Evolutionary conservation across 2,113 vertebrate species (phyloP).

Genomic region (Oenanthe melanoleuca): DNA sequence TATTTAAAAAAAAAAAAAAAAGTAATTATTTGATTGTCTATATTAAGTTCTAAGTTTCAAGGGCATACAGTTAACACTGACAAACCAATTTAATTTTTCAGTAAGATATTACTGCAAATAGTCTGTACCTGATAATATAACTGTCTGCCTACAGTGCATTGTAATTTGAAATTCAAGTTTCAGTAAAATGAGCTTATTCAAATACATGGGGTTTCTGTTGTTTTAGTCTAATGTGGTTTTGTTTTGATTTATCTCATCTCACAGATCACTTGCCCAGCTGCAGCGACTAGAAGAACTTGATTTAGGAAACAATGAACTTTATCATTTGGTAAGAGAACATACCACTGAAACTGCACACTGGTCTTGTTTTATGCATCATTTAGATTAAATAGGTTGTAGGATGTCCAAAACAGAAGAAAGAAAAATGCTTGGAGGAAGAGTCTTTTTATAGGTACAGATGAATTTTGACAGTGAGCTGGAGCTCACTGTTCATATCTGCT

Average conservation of each 20-base stretch:
- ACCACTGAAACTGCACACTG: background rate
- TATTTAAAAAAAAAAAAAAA: background rate
- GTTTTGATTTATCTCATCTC: constrained; percentile 28
- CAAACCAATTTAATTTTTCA: background rate
- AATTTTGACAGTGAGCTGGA: background rate
- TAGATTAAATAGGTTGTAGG: background rate
- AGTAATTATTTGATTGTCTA: background rate
- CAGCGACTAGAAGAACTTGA: constrained; percentile 95
- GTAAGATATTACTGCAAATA: background rate
- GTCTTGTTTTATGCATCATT: background rate
- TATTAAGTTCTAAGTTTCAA: background rate
- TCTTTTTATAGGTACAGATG: background rate
- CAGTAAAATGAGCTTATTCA: constrained; percentile 31
- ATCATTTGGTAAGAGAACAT: constrained; percentile 86
- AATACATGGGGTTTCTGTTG: constrained; percentile 30
- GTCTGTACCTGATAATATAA: background rate
- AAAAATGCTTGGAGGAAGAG: background rate
- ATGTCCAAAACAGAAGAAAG: background rate
- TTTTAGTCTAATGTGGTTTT: constrained; percentile 30
- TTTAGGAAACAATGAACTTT: constrained; percentile 97
- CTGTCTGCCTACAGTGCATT: background rate
- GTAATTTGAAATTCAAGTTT: background rate
- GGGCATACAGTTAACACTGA: background rate
- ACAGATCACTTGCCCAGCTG: constrained; percentile 91
- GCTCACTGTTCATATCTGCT: background rate